These are phyloP conservation scores for Scaeva pyrastri DNA, from an alignment of 2,888 invertebrate species.

Conservation along the genomic window DNA sequence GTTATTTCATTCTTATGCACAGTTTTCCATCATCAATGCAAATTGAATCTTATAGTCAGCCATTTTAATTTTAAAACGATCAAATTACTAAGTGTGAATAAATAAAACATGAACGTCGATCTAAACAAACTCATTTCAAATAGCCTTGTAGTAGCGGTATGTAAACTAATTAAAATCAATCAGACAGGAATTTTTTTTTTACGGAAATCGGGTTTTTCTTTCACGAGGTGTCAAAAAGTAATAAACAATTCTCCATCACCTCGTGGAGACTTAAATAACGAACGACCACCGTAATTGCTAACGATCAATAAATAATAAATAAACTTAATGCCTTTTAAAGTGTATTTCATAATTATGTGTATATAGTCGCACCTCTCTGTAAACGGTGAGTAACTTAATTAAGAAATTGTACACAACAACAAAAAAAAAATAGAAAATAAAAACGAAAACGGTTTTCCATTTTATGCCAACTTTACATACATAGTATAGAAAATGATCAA, in stretches of 20 bases:
- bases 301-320: conserved; percentile 1
- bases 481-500: conserved; percentile 51
- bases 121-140: background rate
- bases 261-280: background rate
- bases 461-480: conserved; percentile 44
- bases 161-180: conserved; percentile 40
- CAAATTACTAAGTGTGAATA: background rate
- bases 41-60: background rate
- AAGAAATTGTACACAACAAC: too few relatives aligned
- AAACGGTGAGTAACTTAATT: conserved; percentile 22
- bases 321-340: conserved; percentile 27
- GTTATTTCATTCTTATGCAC: background rate
- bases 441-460: conserved; percentile 25
- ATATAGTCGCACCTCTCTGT: conserved; percentile 1
- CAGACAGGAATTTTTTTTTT: conserved; percentile 11
- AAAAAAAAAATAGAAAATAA: background rate
- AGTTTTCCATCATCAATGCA: background rate
- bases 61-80: background rate
- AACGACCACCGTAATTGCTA: background rate
- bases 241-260: conserved; percentile 6
- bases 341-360: conserved; percentile 17
- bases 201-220: background rate
- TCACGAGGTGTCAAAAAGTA: conserved; percentile 30
- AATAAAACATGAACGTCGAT: too few relatives aligned
- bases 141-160: background rate